phyloP scores from a whole-genome alignment of 2,797 vertebrate species.

The Sciaenops ocellatus region DNA sequence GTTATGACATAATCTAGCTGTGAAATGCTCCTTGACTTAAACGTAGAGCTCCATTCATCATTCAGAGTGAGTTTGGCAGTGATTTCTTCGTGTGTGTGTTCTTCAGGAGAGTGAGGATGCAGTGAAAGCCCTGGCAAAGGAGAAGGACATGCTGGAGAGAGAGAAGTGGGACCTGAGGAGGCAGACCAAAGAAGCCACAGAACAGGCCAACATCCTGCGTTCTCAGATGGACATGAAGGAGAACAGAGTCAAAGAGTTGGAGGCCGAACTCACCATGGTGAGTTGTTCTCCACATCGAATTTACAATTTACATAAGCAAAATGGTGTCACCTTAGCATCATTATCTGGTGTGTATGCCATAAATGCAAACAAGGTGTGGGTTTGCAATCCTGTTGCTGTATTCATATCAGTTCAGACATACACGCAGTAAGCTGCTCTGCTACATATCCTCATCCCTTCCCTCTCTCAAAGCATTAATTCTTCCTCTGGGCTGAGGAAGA shows the following conservation, averaged over 20 bases:
- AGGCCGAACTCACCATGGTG: conserved; percentile 98
- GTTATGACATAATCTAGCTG: conserved; percentile 1
- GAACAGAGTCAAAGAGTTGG: conserved; percentile 98
- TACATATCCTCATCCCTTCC: conserved; percentile 22
- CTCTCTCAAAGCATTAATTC: conserved; percentile 29
- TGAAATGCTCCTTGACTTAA: not conserved
- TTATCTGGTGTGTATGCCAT: conserved; percentile 13
- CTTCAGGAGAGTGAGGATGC: conserved; percentile 96
- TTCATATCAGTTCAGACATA: conserved; percentile 36
- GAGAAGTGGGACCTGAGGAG: conserved; percentile 98
- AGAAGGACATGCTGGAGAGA: conserved; percentile 95
- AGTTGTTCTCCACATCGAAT: conserved; percentile 20
- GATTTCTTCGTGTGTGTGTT: conserved; percentile 25
- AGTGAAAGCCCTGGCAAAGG: conserved; percentile 94
- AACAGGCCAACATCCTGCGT: conserved; percentile 91
- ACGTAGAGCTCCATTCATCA: not conserved
- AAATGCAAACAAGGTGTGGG: conserved; percentile 33
- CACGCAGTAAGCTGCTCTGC: conserved; percentile 29
- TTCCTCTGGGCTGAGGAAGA: conserved; percentile 37
- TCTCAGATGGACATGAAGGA: conserved; percentile 98
- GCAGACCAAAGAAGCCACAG: conserved; percentile 96
- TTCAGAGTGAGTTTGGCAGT: not conserved
- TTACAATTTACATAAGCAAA: not conserved
- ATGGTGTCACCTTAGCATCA: conserved; percentile 3
- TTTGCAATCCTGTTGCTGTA: conserved; percentile 17